Conservation (phyloP, 2,797 vertebrate species). For the Dryobates pubescens region DNA sequence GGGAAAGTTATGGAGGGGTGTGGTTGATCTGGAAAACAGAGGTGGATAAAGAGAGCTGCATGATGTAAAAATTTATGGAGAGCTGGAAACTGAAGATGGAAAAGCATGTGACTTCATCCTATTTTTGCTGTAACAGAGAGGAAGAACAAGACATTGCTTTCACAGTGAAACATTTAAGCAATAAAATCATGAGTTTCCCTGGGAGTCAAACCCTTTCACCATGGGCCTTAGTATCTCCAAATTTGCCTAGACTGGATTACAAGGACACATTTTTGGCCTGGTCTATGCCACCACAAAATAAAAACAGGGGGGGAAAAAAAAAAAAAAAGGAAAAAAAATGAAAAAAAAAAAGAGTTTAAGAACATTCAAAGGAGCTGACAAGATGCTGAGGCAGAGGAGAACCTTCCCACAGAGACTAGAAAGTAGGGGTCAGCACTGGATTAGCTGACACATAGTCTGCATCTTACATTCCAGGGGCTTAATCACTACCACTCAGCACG, state of each 20-base stretch:
- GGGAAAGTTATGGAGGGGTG: neutral
- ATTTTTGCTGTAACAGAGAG: neutral
- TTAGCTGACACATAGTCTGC: neutral
- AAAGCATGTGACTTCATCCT: neutral
- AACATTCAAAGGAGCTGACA: conserved; percentile 12
- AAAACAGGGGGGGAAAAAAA: neutral
- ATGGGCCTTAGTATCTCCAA: neutral
- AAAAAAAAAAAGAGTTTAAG: too few relatives aligned
- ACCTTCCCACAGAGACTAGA: conserved; percentile 1
- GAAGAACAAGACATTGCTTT: neutral
- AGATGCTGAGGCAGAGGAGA: conserved; percentile 10
- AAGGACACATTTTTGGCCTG: conserved; percentile 19
- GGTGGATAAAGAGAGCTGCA: neutral
- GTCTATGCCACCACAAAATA: neutral
- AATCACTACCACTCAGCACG: neutral
- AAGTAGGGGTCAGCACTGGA: conserved; percentile 14
- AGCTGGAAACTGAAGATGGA: neutral
- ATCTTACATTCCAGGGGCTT: neutral
- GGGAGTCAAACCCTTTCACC: conserved; percentile 20
- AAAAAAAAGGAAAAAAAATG: too few relatives aligned
- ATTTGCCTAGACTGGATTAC: conserved; percentile 29
- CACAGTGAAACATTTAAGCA: conserved; percentile 9
- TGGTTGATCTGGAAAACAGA: neutral
- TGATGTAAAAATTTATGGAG: neutral
- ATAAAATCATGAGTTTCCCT: conserved; percentile 22